Evolutionary conservation across 2,888 invertebrate genomes (phyloP).

Genomic region (Cremastinae sp.): DNA sequence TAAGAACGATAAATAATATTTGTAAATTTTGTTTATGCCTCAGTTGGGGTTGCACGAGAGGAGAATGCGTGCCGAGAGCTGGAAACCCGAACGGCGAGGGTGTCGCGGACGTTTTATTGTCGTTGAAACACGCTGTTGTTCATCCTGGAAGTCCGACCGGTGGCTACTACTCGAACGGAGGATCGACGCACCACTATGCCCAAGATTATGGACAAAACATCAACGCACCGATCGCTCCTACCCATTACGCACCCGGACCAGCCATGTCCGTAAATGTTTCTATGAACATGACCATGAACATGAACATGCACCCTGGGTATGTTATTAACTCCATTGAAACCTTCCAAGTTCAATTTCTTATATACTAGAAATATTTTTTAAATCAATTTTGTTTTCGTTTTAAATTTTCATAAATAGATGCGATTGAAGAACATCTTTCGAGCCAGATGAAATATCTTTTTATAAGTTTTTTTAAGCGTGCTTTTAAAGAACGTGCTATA

Average conservation of each 20-base stretch:
- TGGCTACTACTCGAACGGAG: slow-evolving; percentile 76
- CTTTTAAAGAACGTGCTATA: too few relatives aligned
- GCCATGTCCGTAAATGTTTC: slow-evolving; percentile 98
- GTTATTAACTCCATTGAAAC: slow-evolving; percentile 16
- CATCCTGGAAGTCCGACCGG: slow-evolving; percentile 85
- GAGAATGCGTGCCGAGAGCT: slow-evolving; percentile 80
- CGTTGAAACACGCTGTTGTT: slow-evolving; percentile 93
- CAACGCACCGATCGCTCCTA: slow-evolving; percentile 80
- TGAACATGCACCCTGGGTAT: slow-evolving; percentile 80
- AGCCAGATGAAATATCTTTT: too few relatives aligned
- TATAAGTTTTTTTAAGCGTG: too few relatives aligned
- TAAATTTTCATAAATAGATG: too few relatives aligned
- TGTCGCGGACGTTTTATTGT: slow-evolving; percentile 93
- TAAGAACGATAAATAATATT: not conserved
- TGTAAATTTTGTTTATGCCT: slow-evolving; percentile 16
- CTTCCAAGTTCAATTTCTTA: too few relatives aligned
- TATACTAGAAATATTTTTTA: too few relatives aligned
- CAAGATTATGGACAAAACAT: slow-evolving; percentile 77
- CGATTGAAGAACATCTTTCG: too few relatives aligned
- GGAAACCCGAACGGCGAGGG: slow-evolving; percentile 85
- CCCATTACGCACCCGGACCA: slow-evolving; percentile 84
- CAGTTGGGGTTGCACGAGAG: slow-evolving; percentile 78
- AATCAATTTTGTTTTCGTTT: not conserved
- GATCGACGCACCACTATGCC: slow-evolving; percentile 74
- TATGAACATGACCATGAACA: slow-evolving; percentile 99